A percentile compares a stretch with the other conserved stretches of the same genome.
Conservation (phyloP, 35 echinoderm and acorn worm genomes). For the Lytechinus pictus region DNA sequence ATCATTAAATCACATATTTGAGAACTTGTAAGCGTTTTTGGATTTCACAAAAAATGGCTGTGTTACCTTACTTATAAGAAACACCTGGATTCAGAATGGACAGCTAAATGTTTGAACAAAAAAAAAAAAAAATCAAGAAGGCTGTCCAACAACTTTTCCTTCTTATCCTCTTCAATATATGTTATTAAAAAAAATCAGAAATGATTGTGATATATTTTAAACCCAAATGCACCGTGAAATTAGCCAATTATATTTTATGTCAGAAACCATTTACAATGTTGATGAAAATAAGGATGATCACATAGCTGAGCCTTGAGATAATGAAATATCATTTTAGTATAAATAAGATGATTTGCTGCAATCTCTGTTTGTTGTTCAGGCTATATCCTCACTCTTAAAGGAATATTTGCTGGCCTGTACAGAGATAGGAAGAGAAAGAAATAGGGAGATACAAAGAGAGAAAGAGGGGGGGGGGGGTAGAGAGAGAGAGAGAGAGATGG, state of each 20-base stretch:
- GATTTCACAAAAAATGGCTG: too few relatives aligned
- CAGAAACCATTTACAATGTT: background rate
- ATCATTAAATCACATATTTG: too few relatives aligned
- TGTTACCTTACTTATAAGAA: too few relatives aligned
- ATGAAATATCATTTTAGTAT: background rate
- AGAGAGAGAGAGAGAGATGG: background rate
- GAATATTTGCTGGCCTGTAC: conserved; percentile 42
- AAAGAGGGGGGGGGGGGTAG: too few relatives aligned
- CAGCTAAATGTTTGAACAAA: too few relatives aligned
- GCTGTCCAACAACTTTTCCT: too few relatives aligned
- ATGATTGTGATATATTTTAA: background rate
- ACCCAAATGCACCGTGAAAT: background rate
- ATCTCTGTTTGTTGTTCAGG: background rate
- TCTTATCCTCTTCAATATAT: too few relatives aligned
- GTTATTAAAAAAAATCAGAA: background rate
- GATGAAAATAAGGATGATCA: background rate
- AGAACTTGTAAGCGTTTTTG: too few relatives aligned
- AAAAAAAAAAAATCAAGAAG: too few relatives aligned
- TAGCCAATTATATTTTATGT: background rate
- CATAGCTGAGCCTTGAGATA: background rate
- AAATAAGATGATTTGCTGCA: background rate
- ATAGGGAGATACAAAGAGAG: background rate
- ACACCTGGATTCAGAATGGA: too few relatives aligned
- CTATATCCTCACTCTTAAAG: background rate
- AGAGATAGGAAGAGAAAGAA: background rate